Percentiles rank a stretch among this genome's conserved stretches.
Evolutionary conservation across 2,888 invertebrate species (phyloP).

Genomic region (Zhengitettix transpicula): DNA sequence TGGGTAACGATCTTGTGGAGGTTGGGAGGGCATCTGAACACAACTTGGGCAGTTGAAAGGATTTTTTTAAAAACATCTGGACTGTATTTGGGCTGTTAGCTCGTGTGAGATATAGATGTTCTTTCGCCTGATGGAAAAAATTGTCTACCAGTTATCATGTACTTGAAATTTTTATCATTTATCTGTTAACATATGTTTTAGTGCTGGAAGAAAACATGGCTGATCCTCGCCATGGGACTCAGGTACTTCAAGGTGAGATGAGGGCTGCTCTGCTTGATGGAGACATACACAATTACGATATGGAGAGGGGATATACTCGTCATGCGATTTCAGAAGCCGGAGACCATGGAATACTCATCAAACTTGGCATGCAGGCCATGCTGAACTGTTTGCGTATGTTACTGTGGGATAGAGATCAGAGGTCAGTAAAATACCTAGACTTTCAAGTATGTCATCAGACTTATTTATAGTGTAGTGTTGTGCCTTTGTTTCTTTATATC

Average conservation of each 20-base stretch:
- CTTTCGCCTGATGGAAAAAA: too few relatives aligned
- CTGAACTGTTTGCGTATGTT: conserved; percentile 86
- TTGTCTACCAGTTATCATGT: too few relatives aligned
- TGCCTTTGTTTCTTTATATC: too few relatives aligned
- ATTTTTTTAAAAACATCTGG: too few relatives aligned
- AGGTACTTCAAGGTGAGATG: conserved; percentile 82
- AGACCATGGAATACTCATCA: conserved; percentile 70
- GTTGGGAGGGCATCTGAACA: too few relatives aligned
- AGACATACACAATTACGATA: conserved; percentile 70
- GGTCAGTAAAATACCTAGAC: conserved; percentile 26
- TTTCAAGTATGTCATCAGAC: too few relatives aligned
- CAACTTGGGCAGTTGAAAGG: too few relatives aligned
- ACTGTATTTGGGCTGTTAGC: too few relatives aligned
- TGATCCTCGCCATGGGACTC: conserved; percentile 57
- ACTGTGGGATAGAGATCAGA: conserved; percentile 85
- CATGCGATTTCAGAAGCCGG: conserved; percentile 61
- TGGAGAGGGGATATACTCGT: conserved; percentile 82
- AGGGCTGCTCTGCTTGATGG: conserved; percentile 77
- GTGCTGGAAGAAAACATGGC: conserved; percentile 89
- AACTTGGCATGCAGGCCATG: conserved; percentile 63
- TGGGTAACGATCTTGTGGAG: too few relatives aligned
- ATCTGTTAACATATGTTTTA: conserved; percentile 22
- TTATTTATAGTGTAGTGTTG: too few relatives aligned
- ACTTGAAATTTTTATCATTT: too few relatives aligned
- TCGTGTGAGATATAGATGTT: too few relatives aligned